phyloP scores from a whole-genome alignment of 1,140 invertebrate genomes.

The Magallana ariakensis region DNA sequence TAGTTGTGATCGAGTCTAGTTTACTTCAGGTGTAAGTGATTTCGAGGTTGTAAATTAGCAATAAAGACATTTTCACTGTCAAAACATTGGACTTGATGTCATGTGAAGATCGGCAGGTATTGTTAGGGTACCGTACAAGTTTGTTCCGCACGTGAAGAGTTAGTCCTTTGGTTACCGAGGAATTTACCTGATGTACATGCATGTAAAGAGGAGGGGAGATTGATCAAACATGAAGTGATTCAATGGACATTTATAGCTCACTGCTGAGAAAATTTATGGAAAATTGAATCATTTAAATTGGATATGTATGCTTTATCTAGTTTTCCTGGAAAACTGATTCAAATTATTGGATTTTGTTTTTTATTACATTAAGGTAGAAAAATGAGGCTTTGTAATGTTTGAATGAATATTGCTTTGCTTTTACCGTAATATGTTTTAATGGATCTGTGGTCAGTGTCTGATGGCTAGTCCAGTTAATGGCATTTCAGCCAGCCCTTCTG shows the following conservation, averaged over 20 bases:
- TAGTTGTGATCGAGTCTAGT: background rate
- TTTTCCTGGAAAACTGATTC: too few relatives aligned
- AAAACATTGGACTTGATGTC: background rate
- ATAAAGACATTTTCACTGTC: conserved; percentile 3
- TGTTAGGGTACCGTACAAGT: background rate
- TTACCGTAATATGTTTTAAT: too few relatives aligned
- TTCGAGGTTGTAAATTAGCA: background rate
- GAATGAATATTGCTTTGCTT: too few relatives aligned
- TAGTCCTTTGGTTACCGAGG: background rate
- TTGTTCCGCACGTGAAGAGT: background rate
- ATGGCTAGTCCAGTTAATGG: too few relatives aligned
- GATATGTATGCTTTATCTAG: too few relatives aligned
- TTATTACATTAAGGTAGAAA: too few relatives aligned
- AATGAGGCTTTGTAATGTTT: too few relatives aligned
- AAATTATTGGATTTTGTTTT: too few relatives aligned
- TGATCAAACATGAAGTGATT: background rate
- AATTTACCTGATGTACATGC: background rate
- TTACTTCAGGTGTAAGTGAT: conserved; percentile 30
- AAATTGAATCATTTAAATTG: background rate
- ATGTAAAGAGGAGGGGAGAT: background rate
- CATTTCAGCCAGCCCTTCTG: too few relatives aligned
- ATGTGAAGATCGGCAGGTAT: background rate
- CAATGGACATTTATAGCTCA: background rate
- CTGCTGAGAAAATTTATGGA: background rate
- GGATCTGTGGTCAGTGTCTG: too few relatives aligned